Evolutionary conservation across 1,140 invertebrate species (phyloP).

Genomic region (Heterodera schachtii): DNA sequence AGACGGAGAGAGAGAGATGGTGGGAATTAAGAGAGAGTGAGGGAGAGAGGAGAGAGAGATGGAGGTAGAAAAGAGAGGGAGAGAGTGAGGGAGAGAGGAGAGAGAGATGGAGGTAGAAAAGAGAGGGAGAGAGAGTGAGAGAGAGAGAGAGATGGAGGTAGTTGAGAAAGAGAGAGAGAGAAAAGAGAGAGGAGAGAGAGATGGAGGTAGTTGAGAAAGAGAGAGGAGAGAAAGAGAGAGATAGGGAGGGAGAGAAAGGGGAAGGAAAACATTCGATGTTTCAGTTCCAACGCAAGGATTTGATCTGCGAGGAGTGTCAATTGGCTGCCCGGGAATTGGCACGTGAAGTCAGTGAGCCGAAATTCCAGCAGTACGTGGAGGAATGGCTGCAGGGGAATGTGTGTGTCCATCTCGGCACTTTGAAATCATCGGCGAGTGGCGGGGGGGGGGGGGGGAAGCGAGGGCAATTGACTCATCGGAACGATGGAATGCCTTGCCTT

Average conservation of each 20-base stretch:
- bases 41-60: no score
- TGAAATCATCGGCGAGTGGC: not conserved
- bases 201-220: no score
- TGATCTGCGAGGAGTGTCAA: conserved; percentile 64
- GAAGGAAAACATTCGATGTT: not conserved
- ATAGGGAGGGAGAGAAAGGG: conserved; percentile 38
- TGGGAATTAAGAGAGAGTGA: no score
- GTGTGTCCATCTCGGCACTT: conserved; percentile 6
- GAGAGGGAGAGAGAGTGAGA: conserved; percentile 39
- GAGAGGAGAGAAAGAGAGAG: no score
- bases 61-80: no score
- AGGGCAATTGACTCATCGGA: no score
- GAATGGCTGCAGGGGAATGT: conserved; percentile 34
- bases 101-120: no score
- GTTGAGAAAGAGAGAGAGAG: no score
- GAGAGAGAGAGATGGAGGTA: no score
- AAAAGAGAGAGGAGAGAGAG: no score
- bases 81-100: conserved; percentile 32
- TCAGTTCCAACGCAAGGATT: conserved; percentile 42
- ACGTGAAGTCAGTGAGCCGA: conserved; percentile 48
- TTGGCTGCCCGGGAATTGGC: conserved; percentile 60
- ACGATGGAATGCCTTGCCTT: conserved; percentile 11
- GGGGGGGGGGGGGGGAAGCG: no score
- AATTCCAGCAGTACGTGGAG: conserved; percentile 51
- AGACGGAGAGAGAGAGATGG: no score